Evolutionary conservation across 2,797 vertebrate species (phyloP), one percentile per base, ranked within the genome.

Genomic region (Sebastes diaconus): DNA sequence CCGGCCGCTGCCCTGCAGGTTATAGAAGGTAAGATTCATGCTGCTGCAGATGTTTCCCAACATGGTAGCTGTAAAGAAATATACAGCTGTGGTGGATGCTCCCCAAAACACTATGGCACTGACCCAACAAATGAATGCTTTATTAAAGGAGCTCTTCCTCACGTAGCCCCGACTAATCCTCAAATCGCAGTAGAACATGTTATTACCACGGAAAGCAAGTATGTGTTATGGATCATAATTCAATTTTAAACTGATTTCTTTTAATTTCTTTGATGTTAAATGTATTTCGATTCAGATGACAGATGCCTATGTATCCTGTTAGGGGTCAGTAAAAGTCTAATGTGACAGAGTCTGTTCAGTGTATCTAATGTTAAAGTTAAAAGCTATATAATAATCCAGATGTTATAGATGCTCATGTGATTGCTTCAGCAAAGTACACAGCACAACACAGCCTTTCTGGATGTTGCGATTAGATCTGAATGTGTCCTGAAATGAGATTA

Each of bases 11-110:
- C 92, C 52, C 85, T 90, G 79, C 90, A 93, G 82, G 81, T 90
- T 69, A 90, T 81, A 68, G 93, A 93, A 90, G 95, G 95, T 96
- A 94, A 86, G 90, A 77, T 13, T 76, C 1, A 22, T 10, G 34
- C 67, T 66, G 32, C 63, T 76, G 9, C 14, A 20, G 34, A 29
- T 75, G 29, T 63, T 55, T 55, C 4, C 57, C 5, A 4, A 24
- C 9, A 46, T 30, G 32, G 4, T 22, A 12, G 13, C 29, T 27
- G 27, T 34, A 20, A 52, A 79, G 14, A 63, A 27, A 68, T 3
- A 32, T 3, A 65, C 34, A 75, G 42, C 64, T 81, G 54, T n/a
- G 18, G 39, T 59, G 39, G 42, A 54, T 64, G 9, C 6, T 24
- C 8, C 2, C 3, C 22, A 16, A 39, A 65, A 60, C n/a, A 4